Conservation (phyloP, 2,797 vertebrate species). For the Rhinichthys osculus region DNA sequence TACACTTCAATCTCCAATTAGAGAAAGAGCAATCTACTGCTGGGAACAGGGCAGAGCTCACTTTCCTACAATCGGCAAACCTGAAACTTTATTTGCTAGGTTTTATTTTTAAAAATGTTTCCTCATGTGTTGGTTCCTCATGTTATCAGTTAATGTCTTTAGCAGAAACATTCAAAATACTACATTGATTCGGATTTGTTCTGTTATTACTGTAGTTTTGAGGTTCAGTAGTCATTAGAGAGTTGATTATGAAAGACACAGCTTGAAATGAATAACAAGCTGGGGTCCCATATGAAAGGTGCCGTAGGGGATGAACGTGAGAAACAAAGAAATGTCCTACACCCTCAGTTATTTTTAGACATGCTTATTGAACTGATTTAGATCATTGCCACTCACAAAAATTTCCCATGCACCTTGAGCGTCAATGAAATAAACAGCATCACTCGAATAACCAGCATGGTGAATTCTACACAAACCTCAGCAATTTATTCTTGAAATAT, state of each 20-base stretch:
- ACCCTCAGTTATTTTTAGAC: slow-evolving; percentile 37
- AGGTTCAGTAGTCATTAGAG: not conserved
- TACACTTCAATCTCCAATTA: slow-evolving; percentile 57
- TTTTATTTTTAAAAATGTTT: not conserved
- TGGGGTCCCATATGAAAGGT: slow-evolving; percentile 9
- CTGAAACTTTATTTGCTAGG: not conserved
- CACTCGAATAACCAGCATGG: not conserved
- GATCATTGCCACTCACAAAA: slow-evolving; percentile 22
- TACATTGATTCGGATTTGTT: not conserved
- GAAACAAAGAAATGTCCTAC: slow-evolving; percentile 5
- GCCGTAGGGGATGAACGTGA: not conserved
- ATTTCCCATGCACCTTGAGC: not conserved
- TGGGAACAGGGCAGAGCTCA: slow-evolving; percentile 26
- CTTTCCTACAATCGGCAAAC: not conserved
- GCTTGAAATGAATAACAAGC: slow-evolving; percentile 13
- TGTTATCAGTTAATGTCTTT: not conserved
- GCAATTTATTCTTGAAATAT: not conserved
- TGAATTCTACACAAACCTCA: slow-evolving; percentile 1
- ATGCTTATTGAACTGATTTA: slow-evolving; percentile 29
- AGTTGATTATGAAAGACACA: slow-evolving; percentile 6
- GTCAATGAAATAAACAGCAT: not conserved
- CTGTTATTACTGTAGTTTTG: not conserved
- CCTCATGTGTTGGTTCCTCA: not conserved
- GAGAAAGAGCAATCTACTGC: slow-evolving; percentile 42
- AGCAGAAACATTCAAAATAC: not conserved